A percentile compares a stretch with the other conserved stretches of the same genome.
Evolutionary conservation across 1,140 invertebrate species (phyloP).

Genomic region (Phthorimaea operculella): DNA sequence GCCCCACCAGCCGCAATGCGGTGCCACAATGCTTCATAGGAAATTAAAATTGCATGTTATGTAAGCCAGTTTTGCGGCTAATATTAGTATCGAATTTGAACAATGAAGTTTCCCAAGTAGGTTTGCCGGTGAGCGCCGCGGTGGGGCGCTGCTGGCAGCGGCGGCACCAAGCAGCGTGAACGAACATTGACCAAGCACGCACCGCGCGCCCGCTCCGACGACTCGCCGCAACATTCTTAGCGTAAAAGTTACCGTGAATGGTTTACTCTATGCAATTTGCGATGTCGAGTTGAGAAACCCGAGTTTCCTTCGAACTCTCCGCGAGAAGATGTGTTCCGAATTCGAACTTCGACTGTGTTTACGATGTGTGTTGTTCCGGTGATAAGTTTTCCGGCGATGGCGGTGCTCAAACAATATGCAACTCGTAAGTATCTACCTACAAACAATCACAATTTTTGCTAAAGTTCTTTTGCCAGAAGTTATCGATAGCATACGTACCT

Average conservation of each 20-base stretch:
- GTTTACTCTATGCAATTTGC: slow-evolving; percentile 67
- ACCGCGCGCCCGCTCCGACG: slow-evolving; percentile 41
- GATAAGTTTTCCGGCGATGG: slow-evolving; percentile 32
- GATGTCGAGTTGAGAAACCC: slow-evolving; percentile 47
- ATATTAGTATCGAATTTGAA: not conserved
- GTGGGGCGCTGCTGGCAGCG: slow-evolving; percentile 36
- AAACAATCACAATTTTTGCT: too few species aligned
- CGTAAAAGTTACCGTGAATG: slow-evolving; percentile 65
- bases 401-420: slow-evolving; percentile 37
- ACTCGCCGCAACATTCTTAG: slow-evolving; percentile 65
- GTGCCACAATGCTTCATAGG: slow-evolving; percentile 2
- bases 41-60: not conserved
- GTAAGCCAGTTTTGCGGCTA: not conserved
- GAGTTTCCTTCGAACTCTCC: slow-evolving; percentile 44
- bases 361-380: slow-evolving; percentile 38
- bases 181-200: slow-evolving; percentile 55
- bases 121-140: slow-evolving; percentile 30
- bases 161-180: slow-evolving; percentile 41
- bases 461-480: too few species aligned
- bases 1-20: slow-evolving; percentile 7
- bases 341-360: slow-evolving; percentile 40
- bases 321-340: slow-evolving; percentile 47
- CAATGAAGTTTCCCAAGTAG: slow-evolving; percentile 16
- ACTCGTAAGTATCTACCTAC: slow-evolving; percentile 36
- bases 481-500: too few species aligned